Evolutionary conservation across 1,140 invertebrate genomes (phyloP), one percentile per base, ranked within the genome.

Genomic region (Drosophila simulans): DNA sequence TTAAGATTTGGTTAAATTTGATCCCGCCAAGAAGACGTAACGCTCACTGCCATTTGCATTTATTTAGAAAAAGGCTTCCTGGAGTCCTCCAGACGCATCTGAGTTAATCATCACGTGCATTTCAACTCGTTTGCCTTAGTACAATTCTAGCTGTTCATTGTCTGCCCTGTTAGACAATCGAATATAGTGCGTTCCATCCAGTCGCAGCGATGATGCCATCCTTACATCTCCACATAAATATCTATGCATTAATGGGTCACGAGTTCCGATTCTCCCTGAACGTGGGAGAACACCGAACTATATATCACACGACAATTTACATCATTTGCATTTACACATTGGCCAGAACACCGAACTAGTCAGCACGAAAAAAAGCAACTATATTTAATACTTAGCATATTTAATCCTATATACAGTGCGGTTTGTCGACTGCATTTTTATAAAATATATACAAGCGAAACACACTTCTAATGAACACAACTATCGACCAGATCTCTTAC

Each of bases 141-240:
- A 77, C 53, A 69, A 80, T 68, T 71, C 49, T 31, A 90, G 76
- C 85, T 90, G 66, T 91, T 91, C 90, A 82, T 91, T 91, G 90
- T 91, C 90, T 91, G 82, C 90, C 71, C 57, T n/a, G 70, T 57
- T 89, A 91, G 90, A 91, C 90, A 90, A 91, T 91, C 66, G 90
- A 91, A 91, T 91, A 91, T 88, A 91, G 90, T 91, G 84, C 80
- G 85, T 70, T 79, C 57, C 75, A 89, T 79, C 52, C 59, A 54
- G 53, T 64, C 57, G 69, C 62, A 31, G 46, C 46, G 45, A 59
- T 37, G 13, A 51, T 37, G 20, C n/a, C 57, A 59, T 42, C 12
- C n/a, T 15, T 66, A 45, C 60, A 64, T 64, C 42, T 48, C 25
- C 37, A 57, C 54, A 55, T 40, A 52, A 62, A 69, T 40, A 57